These are phyloP conservation scores for Hypothenemus hampei DNA, from an alignment of 1,140 invertebrate genomes.

Conservation along the genomic window DNA sequence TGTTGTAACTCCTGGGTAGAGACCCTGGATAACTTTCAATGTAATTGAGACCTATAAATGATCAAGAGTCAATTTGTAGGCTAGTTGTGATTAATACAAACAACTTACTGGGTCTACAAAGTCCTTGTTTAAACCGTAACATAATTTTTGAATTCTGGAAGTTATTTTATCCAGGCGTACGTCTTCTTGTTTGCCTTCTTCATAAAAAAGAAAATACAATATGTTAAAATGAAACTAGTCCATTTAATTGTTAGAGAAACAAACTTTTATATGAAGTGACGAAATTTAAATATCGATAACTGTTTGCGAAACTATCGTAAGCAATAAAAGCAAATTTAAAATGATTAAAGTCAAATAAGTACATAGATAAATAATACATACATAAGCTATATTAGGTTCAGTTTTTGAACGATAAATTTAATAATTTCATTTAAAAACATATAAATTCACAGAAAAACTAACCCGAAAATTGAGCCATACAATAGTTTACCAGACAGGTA, in stretches of 20 bases:
- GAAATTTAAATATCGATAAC: constrained; percentile 2
- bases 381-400: no score
- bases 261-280: background rate
- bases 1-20: constrained; percentile 95
- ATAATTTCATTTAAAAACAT: no score
- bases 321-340: no score
- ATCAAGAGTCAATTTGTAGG: background rate
- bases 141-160: constrained; percentile 89
- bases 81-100: background rate
- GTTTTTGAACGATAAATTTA: no score
- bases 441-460: no score
- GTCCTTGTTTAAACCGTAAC: constrained; percentile 93
- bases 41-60: constrained; percentile 55
- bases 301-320: background rate
- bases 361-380: no score
- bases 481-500: no score
- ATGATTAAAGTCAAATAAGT: no score
- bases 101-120: constrained; percentile 89
- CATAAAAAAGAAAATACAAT: constrained; percentile 10
- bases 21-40: constrained; percentile 83
- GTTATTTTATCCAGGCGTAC: constrained; percentile 99
- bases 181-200: constrained; percentile 86
- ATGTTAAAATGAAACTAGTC: background rate
- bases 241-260: background rate
- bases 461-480: no score